Evolutionary conservation across 2,113 vertebrate genomes (phyloP), one percentile per base, ranked within the genome.

Genomic region (Rhinoderma darwinii): DNA sequence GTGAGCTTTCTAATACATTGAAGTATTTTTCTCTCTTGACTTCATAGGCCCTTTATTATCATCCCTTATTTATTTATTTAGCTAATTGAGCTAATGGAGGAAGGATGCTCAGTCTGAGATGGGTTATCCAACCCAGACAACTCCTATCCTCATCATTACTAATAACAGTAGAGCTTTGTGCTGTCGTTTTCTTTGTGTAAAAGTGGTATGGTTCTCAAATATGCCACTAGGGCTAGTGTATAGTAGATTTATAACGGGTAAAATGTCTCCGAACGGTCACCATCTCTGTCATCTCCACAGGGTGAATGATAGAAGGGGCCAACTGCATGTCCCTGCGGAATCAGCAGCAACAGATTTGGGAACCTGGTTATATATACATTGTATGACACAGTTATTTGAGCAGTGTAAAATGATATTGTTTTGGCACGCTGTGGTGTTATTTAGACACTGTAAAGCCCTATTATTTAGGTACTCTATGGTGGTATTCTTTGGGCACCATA

Each of bases 11-110:
- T 78, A 43, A 54, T 51, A 25, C 14, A n/a, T 17, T 17, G 9
- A 22, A 74, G 20, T 43, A 25, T n/a, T 75, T 44, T 3, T 2
- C 70, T 41, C 12, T 75, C 41, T 30, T 17, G n/a, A 32, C 63
- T 35, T 35, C 27, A 66, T 32, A 15, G 50, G 27, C 27, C 32
- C 35, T 37, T 37, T 72, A 72, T 72, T 72, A 72, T 25, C 68
- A 9, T 72, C 35, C 18, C 25, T 41, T 72, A 72, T 72, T 39
- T 72, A 25, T 37, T 70, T 14, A n/a, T n/a, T 54, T 72, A 25
- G 68, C 68, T 72, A 72, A 72, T 72, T 72, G 35, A 41, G 2
- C 35, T 72, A 41, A 72, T 72, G 20, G 37, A 37, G 68, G 68
- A 41, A 70, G n/a, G 66, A 70, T 70, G 66, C 66, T 20, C 15